Percentiles rank a stretch among this genome's conserved stretches.
Evolutionary conservation across 30 jellyfish, hydroid and myxozoan species (phyloP).

Genomic region (Turritopsis rubra): DNA sequence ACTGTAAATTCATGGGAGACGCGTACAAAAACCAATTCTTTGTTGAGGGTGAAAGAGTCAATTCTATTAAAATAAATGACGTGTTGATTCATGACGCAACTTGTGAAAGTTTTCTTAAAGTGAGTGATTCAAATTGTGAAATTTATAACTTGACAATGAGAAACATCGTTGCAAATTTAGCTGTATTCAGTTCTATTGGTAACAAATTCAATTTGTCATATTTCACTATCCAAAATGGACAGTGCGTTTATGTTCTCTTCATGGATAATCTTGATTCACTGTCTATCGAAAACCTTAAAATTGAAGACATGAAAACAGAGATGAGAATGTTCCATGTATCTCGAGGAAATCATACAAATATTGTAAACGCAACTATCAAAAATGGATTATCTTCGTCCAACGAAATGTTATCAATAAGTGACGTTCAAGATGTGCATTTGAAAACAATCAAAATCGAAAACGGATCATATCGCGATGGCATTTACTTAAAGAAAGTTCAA

Average conservation of each 20-base stretch:
- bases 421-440: no score
- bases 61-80: neutral
- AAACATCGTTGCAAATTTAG: neutral
- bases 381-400: neutral
- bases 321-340: neutral
- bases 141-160: neutral
- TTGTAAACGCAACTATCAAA: neutral
- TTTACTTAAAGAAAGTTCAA: neutral
- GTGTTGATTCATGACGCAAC: neutral
- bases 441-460: no score
- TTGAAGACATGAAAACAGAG: neutral
- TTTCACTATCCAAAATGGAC: neutral
- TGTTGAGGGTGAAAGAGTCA: neutral
- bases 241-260: neutral
- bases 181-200: neutral
- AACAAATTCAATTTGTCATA: no score
- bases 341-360: neutral
- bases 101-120: neutral
- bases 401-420: no score
- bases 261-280: neutral
- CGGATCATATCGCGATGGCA: no score
- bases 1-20: neutral
- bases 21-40: neutral
- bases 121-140: neutral
- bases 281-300: neutral